These are phyloP conservation scores for Bradypus variegatus DNA, from an alignment of 2,797 vertebrate species.

Conservation along the genomic window DNA sequence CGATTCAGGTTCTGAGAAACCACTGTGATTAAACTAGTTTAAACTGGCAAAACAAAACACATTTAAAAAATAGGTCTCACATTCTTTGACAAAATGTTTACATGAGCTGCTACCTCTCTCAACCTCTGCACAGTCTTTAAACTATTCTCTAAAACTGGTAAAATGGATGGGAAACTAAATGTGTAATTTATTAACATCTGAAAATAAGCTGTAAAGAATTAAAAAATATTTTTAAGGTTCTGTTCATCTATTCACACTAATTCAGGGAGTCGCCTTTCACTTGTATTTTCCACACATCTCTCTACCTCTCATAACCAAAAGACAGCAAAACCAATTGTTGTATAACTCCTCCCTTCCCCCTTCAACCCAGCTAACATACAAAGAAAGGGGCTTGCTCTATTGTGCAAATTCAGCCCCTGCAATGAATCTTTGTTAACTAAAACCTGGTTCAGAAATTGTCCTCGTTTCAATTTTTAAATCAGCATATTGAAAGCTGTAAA, in stretches of 20 bases:
- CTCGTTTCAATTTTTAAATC: constrained; percentile 43
- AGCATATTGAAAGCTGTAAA: constrained; percentile 35
- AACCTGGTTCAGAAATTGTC: constrained; percentile 21
- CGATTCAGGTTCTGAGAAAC: constrained; percentile 1
- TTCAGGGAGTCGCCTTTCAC: neutral
- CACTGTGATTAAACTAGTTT: neutral
- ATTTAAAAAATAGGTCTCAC: constrained; percentile 18
- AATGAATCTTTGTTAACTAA: constrained; percentile 56
- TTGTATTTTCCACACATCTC: constrained; percentile 16
- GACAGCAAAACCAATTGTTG: constrained; percentile 43
- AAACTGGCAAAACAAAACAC: neutral
- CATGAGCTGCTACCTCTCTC: neutral
- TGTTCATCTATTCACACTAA: neutral
- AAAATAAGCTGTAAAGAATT: constrained; percentile 51
- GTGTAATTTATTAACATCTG: constrained; percentile 43
- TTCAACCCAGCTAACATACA: constrained; percentile 67
- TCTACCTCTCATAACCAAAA: constrained; percentile 45
- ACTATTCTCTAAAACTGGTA: constrained; percentile 55
- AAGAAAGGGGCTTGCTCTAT: constrained; percentile 71
- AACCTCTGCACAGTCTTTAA: constrained; percentile 41
- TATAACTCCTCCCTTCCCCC: constrained; percentile 69
- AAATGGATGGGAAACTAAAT: constrained; percentile 62
- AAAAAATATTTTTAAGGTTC: constrained; percentile 39
- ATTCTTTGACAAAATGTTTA: constrained; percentile 25
- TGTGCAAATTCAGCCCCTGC: constrained; percentile 65